Percentiles rank a stretch among this genome's conserved stretches.
These are phyloP conservation scores for Scolopax mira DNA, from an alignment of 2,113 vertebrate genomes.

Conservation along the genomic window DNA sequence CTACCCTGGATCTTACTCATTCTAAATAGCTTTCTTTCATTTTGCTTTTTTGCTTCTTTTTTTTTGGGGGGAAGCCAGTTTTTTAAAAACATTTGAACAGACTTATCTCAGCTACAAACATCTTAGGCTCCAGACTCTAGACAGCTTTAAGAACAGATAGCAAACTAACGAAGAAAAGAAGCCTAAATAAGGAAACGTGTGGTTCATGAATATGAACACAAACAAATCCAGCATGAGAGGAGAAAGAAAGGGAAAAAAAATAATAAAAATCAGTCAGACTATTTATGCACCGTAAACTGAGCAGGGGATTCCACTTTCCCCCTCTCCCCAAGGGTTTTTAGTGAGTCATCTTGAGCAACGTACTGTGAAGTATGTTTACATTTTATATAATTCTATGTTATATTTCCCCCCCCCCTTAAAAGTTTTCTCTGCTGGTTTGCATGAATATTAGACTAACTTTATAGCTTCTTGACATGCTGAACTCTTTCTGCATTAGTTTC, in stretches of 20 bases:
- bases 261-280: fast-evolving
- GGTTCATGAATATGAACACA: not conserved
- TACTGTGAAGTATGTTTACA: not conserved
- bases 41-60: not conserved
- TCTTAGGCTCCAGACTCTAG: not conserved
- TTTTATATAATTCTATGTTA: not conserved
- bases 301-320: not conserved
- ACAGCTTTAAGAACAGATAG: not conserved
- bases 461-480: not conserved
- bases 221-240: not conserved
- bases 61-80: too few species aligned
- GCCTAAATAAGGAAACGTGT: not conserved
- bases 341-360: not conserved
- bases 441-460: not conserved
- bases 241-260: not conserved
- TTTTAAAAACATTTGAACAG: not conserved
- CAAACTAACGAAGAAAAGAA: not conserved
- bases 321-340: not conserved
- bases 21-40: not conserved
- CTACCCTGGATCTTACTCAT: not conserved
- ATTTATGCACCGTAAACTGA: not conserved
- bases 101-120: not conserved
- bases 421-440: not conserved
- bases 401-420: not conserved
- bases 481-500: not conserved